Conservation (phyloP, 1,140 invertebrate species). For the Platorchestia sp. region DNA sequence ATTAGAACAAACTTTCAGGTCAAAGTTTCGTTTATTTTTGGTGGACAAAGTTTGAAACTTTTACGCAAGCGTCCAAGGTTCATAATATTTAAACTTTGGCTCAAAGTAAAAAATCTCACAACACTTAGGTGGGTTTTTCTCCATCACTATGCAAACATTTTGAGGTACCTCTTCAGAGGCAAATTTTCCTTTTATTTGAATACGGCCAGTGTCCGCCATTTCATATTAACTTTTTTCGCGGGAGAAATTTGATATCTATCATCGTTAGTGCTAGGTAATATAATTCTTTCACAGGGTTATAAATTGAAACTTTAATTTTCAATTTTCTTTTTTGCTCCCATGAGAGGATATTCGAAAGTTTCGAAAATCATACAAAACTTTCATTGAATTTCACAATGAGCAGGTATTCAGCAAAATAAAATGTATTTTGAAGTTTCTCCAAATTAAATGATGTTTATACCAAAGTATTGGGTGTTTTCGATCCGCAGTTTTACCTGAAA, state of each 20-base stretch:
- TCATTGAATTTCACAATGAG: no score
- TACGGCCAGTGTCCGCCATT: neutral
- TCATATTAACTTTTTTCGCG: neutral
- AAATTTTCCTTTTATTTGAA: neutral
- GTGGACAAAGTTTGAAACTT: neutral
- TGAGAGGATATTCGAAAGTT: no score
- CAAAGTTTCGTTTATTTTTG: neutral
- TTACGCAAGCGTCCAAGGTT: neutral
- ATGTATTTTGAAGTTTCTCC: no score
- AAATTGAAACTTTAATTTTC: no score
- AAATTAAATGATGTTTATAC: no score
- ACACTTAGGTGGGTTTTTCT: neutral
- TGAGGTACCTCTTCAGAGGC: neutral
- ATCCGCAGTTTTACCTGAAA: no score
- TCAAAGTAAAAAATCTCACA: neutral
- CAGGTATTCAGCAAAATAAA: no score
- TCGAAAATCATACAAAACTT: no score
- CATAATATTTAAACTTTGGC: constrained; percentile 10
- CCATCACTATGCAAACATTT: neutral
- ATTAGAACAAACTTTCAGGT: neutral
- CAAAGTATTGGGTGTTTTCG: no score
- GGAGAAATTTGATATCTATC: neutral
- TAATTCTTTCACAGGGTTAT: no score
- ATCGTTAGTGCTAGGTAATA: no score
- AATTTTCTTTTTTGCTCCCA: no score